phyloP scores from a whole-genome alignment of 2,797 vertebrate species.

The Esox masquinongy region DNA sequence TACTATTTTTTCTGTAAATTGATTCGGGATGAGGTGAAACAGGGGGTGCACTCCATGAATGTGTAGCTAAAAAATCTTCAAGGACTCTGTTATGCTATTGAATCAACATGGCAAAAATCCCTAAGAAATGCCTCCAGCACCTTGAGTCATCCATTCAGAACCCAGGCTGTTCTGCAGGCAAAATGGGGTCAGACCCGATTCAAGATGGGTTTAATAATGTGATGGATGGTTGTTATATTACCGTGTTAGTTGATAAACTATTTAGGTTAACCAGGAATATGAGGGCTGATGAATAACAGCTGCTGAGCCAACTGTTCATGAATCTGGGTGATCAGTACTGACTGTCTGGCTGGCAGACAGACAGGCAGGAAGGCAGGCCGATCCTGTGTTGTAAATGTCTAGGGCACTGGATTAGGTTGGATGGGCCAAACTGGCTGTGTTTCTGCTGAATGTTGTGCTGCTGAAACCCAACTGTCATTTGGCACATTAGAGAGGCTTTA shows the following conservation, averaged over 20 bases:
- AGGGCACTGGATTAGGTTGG: constrained; percentile 56
- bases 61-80: too few relatives aligned
- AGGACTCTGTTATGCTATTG: too few relatives aligned
- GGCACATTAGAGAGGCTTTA: constrained; percentile 60
- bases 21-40: too few relatives aligned
- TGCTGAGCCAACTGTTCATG: constrained; percentile 38
- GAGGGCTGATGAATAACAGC: constrained; percentile 22
- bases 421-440: constrained; percentile 42
- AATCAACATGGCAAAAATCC: too few relatives aligned
- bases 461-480: constrained; percentile 68
- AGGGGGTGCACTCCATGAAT: neutral
- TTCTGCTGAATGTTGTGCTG: constrained; percentile 21
- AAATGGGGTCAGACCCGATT: too few relatives aligned
- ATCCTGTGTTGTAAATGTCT: constrained; percentile 53
- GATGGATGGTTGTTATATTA: neutral
- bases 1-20: too few relatives aligned
- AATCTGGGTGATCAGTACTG: constrained; percentile 36
- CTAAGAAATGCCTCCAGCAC: too few relatives aligned
- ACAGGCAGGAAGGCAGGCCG: constrained; percentile 40
- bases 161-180: too few relatives aligned
- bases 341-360: neutral
- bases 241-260: constrained; percentile 14
- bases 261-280: constrained; percentile 31
- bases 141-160: too few relatives aligned
- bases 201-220: neutral